Evolutionary conservation across 2,113 vertebrate genomes (phyloP), one percentile per base, ranked within the genome.

Genomic region (Halcyon senegalensis): DNA sequence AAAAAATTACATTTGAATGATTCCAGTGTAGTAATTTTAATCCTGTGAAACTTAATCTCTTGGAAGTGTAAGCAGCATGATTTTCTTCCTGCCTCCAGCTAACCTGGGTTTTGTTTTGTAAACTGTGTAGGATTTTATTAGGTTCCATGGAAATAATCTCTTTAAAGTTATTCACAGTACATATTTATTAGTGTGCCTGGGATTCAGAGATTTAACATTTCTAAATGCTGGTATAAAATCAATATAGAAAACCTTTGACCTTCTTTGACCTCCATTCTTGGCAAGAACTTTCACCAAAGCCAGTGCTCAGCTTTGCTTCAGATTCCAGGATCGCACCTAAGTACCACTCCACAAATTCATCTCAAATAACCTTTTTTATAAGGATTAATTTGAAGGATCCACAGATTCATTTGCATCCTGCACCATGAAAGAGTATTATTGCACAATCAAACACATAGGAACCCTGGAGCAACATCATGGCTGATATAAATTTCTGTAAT

Each of bases 1-100:
- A 96, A 81, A 96, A 92, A 68, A 82, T 85, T 93, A 85, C 56
- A 53, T 87, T 82, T 87, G 67, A 96, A 83, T 93, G 25, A 90
- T 97, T 94, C 83, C 70, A 87, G 14, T 23, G 39, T 20, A 72
- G 21, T 55, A 92, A 64, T 85, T 96, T 94, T 87, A 91, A 84
- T 64, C 24, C 53, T 70, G 39, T 28, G 73, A 85, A 90, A 74
- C 12, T 16, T 33, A 75, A 62, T 68, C 44, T 79, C 48, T 92
- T 84, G 74, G 58, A 94, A 94, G 87, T 60, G 55, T 58, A 89
- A 66, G 35, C 31, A 73, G 76, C 41, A 83, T 35, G 2, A 85
- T 31, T 67, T 74, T 35, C 35, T 91, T 82, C 74, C 91, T 91
- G 56, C 35, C 39, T 88, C 43, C 37, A 76, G 2, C n/a, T 87